A percentile compares a stretch with the other conserved stretches of the same genome.
Evolutionary conservation across 2,113 vertebrate genomes (phyloP).

Genomic region (Diadophis punctatus): DNA sequence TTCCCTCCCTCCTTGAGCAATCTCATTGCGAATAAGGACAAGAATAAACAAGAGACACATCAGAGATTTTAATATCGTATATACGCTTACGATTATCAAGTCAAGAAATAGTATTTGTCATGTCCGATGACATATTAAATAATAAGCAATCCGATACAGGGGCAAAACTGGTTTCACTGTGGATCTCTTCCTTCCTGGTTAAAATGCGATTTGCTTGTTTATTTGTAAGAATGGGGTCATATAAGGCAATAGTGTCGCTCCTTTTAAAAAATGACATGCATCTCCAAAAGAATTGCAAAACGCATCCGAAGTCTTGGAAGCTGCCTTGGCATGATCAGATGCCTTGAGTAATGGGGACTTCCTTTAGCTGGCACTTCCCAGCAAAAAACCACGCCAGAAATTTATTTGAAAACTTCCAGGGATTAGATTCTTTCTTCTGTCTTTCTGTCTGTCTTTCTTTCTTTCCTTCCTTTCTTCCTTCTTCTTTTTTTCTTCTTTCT

Average conservation of each 20-base stretch:
- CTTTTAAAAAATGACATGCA: neutral
- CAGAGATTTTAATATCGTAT: fast-evolving
- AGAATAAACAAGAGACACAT: neutral
- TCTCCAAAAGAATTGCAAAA: neutral
- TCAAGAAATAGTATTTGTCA: neutral
- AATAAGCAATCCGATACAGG: neutral
- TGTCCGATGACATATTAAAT: neutral
- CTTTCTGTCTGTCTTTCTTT: neutral
- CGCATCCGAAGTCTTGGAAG: neutral
- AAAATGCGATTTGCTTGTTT: neutral
- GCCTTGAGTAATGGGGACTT: neutral
- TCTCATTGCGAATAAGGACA: neutral
- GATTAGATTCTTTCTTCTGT: neutral
- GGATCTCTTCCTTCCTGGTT: neutral
- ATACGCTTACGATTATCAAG: neutral
- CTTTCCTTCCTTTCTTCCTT: neutral
- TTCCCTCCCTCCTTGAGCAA: neutral
- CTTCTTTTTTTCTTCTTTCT: too few relatives aligned
- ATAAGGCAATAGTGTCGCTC: neutral
- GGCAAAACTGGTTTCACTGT: neutral
- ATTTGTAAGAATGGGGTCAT: neutral
- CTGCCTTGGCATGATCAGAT: neutral
- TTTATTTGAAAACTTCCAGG: neutral
- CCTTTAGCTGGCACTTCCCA: neutral
- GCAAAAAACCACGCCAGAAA: neutral